Conservation (phyloP, 2,113 vertebrate species). For the Dendropsophus ebraccatus region DNA sequence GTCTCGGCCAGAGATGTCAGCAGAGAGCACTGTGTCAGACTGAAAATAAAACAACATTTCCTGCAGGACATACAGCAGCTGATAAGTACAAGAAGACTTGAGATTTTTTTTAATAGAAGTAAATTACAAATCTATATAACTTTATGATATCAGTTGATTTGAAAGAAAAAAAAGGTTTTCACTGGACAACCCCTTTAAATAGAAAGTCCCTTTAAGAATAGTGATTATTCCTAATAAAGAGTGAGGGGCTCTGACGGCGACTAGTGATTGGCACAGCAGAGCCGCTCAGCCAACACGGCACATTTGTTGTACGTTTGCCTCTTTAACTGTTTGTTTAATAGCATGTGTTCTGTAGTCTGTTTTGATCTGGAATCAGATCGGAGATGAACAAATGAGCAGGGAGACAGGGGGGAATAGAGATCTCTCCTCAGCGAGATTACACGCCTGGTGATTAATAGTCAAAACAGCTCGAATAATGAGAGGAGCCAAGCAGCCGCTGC, state of each 20-base stretch:
- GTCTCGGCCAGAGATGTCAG: too few relatives aligned
- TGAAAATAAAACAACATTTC: too few relatives aligned
- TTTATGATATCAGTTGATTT: too few relatives aligned
- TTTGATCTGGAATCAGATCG: constrained; percentile 10
- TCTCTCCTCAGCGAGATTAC: constrained; percentile 3
- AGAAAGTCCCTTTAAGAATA: background rate
- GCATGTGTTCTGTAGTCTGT: constrained; percentile 12
- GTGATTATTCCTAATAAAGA: background rate
- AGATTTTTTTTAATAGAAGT: too few relatives aligned
- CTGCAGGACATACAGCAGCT: too few relatives aligned
- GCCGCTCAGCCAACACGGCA: background rate
- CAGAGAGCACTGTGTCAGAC: too few relatives aligned
- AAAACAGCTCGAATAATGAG: constrained; percentile 19
- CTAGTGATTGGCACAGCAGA: constrained; percentile 16
- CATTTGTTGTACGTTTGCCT: background rate
- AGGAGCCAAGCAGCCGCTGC: background rate
- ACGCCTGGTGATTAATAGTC: constrained; percentile 3
- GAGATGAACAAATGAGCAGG: constrained; percentile 25
- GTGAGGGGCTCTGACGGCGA: background rate
- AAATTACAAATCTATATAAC: too few relatives aligned
- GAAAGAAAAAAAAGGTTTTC: too few relatives aligned
- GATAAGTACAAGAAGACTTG: too few relatives aligned
- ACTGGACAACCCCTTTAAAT: too few relatives aligned
- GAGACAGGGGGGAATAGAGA: background rate
- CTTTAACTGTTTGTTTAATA: constrained; percentile 17